Evolutionary conservation across 2,888 invertebrate genomes (phyloP), one percentile per base, ranked within the genome.

Genomic region (Sinotaia quadrata): DNA sequence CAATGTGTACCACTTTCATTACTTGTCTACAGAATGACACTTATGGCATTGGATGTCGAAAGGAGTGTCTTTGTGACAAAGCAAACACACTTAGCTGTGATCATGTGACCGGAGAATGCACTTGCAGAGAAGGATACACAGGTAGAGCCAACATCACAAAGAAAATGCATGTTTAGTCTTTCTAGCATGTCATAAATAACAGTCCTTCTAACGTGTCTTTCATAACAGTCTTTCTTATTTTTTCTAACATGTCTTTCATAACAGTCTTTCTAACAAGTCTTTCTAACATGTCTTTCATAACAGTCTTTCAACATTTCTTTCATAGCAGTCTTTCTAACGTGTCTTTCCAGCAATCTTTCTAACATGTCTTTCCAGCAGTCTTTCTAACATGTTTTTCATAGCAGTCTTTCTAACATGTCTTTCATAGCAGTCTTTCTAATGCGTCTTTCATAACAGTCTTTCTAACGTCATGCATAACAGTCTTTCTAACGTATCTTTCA

Each of bases 41-140:
- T 49, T 81, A 75, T 68, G 81, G 79, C 4, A 75, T 72, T 56
- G 67, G 69, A 2, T 81, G 81, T 70, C 51, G 58, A 4, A 71
- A 71, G n/a, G 36, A 67, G 12, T 81, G 81, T 67, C 31, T 67
- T 5, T 81, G 81, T 71, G 36, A 66, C 10, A 15, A 27, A 5
- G 59, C 24, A 3, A 70, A 73, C n/a, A 74, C 78, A 15, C 2
- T 44, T n/a, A 56, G 36, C 1, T 82, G 82, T 74, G 73, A 79
- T 52, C 75, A 69, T 31, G 68, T 65, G 52, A 74, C 78, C 27
- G 81, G 81, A 15, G 63, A 71, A 3, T 81, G 81, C 67, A 56
- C 54, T 29, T 81, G 81, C 68, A 69, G 69, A 36, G 41, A 62
- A 0, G 76, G 76, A 12, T 80, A 69, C 66, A 74, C 70, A 72